Conservation (phyloP, 2,888 invertebrate species). For the Mongoloraphidia duomilia region DNA sequence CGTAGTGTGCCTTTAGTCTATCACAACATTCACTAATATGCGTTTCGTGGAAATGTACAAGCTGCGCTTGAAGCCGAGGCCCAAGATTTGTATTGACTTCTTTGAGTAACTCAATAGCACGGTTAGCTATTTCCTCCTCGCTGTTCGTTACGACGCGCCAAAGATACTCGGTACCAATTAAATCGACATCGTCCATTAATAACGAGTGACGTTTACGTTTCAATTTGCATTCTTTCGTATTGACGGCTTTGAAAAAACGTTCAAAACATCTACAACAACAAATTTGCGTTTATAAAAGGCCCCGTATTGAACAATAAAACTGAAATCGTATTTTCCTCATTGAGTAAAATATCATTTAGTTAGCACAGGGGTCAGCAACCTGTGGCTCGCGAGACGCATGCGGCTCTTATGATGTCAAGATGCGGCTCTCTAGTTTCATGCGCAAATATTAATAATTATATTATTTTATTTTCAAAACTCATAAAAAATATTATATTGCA, state of each 20-base stretch:
- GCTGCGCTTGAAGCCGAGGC: slow-evolving; percentile 62
- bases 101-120: slow-evolving; percentile 80
- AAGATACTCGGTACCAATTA: slow-evolving; percentile 91
- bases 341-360: too few species aligned
- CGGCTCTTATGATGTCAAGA: too few species aligned
- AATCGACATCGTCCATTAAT: slow-evolving; percentile 83
- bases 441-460: too few species aligned
- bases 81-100: slow-evolving; percentile 91
- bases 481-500: too few species aligned
- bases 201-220: slow-evolving; percentile 72
- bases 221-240: slow-evolving; percentile 86
- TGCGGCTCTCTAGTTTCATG: too few species aligned
- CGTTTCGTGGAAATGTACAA: slow-evolving; percentile 76
- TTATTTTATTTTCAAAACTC: too few species aligned
- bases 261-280: slow-evolving; percentile 39
- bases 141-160: slow-evolving; percentile 79
- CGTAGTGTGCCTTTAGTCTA: slow-evolving; percentile 71
- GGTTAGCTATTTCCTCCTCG: slow-evolving; percentile 81
- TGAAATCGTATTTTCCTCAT: too few species aligned
- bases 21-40: slow-evolving; percentile 88
- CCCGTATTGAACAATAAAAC: too few species aligned
- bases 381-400: too few species aligned
- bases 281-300: neutral
- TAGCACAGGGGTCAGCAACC: too few species aligned
- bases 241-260: slow-evolving; percentile 87